phyloP scores from a whole-genome alignment of 2,888 invertebrate species.

The Euplexia lucipara region DNA sequence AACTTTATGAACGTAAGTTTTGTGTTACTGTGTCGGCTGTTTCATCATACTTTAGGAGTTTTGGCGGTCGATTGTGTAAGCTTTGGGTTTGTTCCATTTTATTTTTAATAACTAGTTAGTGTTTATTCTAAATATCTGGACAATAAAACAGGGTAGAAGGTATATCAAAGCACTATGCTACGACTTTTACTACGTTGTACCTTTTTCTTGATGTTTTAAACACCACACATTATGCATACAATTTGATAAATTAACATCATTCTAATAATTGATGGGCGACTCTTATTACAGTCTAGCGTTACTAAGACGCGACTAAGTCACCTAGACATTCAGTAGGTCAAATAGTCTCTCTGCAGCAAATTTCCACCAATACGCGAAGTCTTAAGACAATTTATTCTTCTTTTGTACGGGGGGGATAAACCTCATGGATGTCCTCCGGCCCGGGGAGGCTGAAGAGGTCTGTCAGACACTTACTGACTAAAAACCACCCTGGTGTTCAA shows the following conservation, averaged over 20 bases:
- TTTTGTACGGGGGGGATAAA: no score
- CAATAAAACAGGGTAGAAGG: background rate
- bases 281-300: background rate
- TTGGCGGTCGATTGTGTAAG: constrained; percentile 42
- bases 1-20: constrained; percentile 64
- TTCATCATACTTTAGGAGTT: constrained; percentile 52
- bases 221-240: background rate
- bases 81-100: constrained; percentile 30
- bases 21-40: constrained; percentile 58
- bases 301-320: background rate
- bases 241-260: background rate
- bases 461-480: no score
- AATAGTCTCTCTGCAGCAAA: constrained; percentile 5
- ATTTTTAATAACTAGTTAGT: no score
- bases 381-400: background rate
- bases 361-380: no score
- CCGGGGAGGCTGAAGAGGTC: no score
- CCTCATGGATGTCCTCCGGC: no score
- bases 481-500: no score
- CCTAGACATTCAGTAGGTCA: background rate
- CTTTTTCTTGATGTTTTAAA: background rate
- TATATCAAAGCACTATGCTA: no score
- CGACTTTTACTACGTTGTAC: no score
- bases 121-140: no score
- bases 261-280: background rate